These are phyloP conservation scores for Papilio polyxenes DNA, from an alignment of 1,140 invertebrate genomes.

Conservation along the genomic window DNA sequence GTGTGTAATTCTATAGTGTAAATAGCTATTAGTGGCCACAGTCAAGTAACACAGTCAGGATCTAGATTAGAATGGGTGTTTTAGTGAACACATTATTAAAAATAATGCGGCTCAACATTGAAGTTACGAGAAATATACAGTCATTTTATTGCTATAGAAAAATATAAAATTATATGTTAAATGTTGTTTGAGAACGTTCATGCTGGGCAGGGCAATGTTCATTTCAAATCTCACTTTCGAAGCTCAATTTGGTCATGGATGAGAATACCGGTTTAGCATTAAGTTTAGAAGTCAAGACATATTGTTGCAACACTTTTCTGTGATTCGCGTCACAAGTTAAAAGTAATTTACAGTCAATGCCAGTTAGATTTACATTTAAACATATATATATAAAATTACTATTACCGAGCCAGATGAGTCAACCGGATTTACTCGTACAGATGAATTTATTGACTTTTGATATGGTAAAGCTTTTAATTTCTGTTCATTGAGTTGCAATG, in stretches of 20 bases:
- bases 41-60: not conserved
- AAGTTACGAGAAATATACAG: not conserved
- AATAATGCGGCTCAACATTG: not conserved
- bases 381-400: slow-evolving; percentile 6
- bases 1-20: no score
- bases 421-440: slow-evolving; percentile 20
- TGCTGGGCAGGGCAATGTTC: not conserved
- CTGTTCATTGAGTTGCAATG: not conserved
- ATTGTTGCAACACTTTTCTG: slow-evolving; percentile 31
- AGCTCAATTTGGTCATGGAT: slow-evolving; percentile 37
- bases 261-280: slow-evolving; percentile 36
- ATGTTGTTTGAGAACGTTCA: not conserved
- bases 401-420: not conserved
- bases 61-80: not conserved
- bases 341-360: slow-evolving; percentile 4
- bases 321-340: slow-evolving; percentile 9
- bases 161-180: not conserved
- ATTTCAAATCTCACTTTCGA: slow-evolving; percentile 24
- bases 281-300: slow-evolving; percentile 34
- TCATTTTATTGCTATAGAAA: no score
- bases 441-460: not conserved
- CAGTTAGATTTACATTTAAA: not conserved
- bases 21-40: not conserved
- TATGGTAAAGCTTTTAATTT: not conserved
- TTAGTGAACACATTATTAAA: not conserved